Evolutionary conservation across 2,113 vertebrate genomes (phyloP).

Genomic region (Solea solea): DNA sequence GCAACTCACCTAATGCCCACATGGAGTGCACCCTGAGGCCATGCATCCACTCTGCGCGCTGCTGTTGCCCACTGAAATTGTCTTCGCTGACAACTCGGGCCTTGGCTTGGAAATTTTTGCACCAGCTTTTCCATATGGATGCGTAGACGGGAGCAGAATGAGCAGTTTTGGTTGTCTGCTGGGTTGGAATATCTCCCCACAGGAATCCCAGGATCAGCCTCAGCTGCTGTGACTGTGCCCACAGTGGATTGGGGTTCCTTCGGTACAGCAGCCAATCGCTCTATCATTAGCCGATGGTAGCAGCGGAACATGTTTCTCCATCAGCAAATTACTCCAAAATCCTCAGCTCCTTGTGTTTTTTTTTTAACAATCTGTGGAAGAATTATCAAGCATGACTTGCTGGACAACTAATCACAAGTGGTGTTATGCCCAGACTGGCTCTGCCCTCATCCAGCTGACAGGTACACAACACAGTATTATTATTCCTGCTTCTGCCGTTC

Average conservation of each 20-base stretch:
- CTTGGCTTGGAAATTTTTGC: constrained; percentile 62
- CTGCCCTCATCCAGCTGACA: constrained; percentile 69
- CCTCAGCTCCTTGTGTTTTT: constrained; percentile 36
- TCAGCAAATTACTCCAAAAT: constrained; percentile 26
- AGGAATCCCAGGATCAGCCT: constrained; percentile 69
- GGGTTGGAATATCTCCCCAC: constrained; percentile 71
- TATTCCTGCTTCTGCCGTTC: neutral
- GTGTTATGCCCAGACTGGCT: constrained; percentile 62
- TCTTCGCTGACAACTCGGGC: neutral
- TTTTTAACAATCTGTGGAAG: constrained; percentile 25
- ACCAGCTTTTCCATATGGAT: constrained; percentile 64
- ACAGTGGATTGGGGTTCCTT: constrained; percentile 39
- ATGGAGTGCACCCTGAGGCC: constrained; percentile 7
- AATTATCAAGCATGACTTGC: constrained; percentile 63
- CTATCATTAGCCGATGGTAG: constrained; percentile 56
- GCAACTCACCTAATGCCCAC: constrained; percentile 51
- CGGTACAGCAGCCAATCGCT: constrained; percentile 42
- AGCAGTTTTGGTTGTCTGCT: constrained; percentile 64
- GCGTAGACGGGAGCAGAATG: constrained; percentile 35
- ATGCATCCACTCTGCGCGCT: neutral
- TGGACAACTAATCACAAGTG: constrained; percentile 67
- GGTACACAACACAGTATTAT: constrained; percentile 53
- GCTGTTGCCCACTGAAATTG: neutral
- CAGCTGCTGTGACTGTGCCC: constrained; percentile 50
- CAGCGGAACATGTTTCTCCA: constrained; percentile 16